Evolutionary conservation across 2,888 invertebrate species (phyloP), one percentile per base, ranked within the genome.

Genomic region (Drosophila eohydei): DNA sequence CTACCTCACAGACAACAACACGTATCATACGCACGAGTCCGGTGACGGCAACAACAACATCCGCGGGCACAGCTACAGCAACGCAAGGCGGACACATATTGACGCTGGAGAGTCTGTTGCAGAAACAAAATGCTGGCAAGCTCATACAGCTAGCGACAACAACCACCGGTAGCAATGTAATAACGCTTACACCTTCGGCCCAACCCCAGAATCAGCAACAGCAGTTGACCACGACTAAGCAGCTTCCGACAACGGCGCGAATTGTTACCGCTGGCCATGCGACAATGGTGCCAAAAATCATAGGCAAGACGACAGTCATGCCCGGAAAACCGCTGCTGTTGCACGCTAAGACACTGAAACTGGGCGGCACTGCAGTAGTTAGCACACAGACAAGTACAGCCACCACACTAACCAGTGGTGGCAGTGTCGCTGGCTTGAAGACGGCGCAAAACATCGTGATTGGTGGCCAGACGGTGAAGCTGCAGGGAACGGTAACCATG

Each of bases 41-140:
- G 7, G 43, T 74, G 52, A 44, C 69, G 16, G n/a, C 75, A 21
- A 46, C 70, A 12, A 56, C 73, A 5, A 51, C 65, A 38, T 52
- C 52, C 21, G 41, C 21, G 51, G 72, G 36, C 26, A 57, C 70
- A 2, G 12, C 64, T 7, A 44, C 72, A 50, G 32, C 96, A 91
- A 94, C 96, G 21, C 93, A 96, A 50, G 95, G 90, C 2, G 92
- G 92, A 0, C 92, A 93, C 58, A 92, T 93, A 38, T 91, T 93
- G 28, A 92, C 93, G 0, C 63, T 93, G 4, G 93, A 93, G 68
- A 90, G 89, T 69, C 71, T 93, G 34, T 71, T 92, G 21, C 92
- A 92, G 60, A 91, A 92, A 57, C 90, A 90, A 75, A 76, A 74
- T 32, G 50, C 71, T 5, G 76, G 79, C 1, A 87, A 80, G 48